Evolutionary conservation across 2,797 vertebrate species (phyloP).

Genomic region (Margarornis squamiger): DNA sequence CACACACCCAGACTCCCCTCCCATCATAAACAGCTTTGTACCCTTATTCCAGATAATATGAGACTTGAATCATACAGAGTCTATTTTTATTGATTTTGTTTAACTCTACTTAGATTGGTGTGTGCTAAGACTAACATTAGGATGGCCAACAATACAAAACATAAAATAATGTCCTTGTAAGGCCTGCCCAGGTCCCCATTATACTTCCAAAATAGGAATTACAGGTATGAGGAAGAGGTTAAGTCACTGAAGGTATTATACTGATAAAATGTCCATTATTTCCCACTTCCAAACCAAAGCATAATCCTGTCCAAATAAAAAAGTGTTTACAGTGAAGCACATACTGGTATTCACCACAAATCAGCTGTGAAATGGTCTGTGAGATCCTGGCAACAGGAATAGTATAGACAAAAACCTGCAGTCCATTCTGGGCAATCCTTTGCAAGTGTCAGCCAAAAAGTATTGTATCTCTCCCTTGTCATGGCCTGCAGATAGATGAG

Average conservation of each 20-base stretch:
- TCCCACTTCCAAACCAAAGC: neutral
- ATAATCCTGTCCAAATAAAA: neutral
- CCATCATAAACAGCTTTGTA: neutral
- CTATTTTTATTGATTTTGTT: neutral
- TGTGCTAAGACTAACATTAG: neutral
- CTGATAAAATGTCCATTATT: neutral
- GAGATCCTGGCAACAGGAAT: neutral
- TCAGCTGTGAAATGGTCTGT: neutral
- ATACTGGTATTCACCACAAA: neutral
- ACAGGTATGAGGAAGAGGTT: neutral
- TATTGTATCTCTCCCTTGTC: neutral
- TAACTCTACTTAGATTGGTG: neutral
- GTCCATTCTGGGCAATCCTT: neutral
- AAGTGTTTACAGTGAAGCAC: neutral
- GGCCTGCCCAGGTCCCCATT: neutral
- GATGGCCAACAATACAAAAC: neutral
- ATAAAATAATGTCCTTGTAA: neutral
- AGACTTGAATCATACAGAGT: neutral
- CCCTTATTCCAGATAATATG: neutral
- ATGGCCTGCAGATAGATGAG: neutral
- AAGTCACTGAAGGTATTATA: neutral
- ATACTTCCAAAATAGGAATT: neutral
- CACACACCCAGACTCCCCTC: rapidly evolving
- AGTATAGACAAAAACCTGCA: neutral
- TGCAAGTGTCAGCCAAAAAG: neutral